Evolutionary conservation across 2,113 vertebrate genomes (phyloP), one percentile per base, ranked within the genome.

Genomic region (Amblyopsis rosae): DNA sequence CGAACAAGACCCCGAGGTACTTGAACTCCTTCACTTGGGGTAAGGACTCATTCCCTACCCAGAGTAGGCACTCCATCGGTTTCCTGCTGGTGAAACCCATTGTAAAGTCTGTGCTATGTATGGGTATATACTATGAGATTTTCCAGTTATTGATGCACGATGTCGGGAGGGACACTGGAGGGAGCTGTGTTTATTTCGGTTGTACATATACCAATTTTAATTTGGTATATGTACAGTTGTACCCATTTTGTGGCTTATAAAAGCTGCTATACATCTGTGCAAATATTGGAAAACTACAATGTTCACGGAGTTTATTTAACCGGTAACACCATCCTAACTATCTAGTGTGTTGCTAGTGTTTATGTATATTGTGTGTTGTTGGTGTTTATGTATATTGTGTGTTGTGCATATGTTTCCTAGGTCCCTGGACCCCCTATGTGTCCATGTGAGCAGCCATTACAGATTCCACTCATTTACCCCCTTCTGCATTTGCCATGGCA

Each of bases 41-140:
- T n/a, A n/a, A n/a, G n/a, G n/a, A n/a, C n/a, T n/a, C n/a, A n/a
- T n/a, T n/a, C n/a, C n/a, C n/a, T n/a, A n/a, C n/a, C n/a, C n/a
- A n/a, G n/a, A n/a, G n/a, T n/a, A n/a, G n/a, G n/a, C n/a, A n/a
- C n/a, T n/a, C n/a, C n/a, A n/a, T n/a, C n/a, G n/a, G n/a, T n/a
- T n/a, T n/a, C n/a, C n/a, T n/a, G n/a, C n/a, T 71, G 88, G 85
- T 68, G 88, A 92, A 50, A 51, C 89, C 0, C 67, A 86, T 65
- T 95, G 95, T 84, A 92, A 92, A 19, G 75, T 90, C 59, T 96
- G 95, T 0, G 94, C 94, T 26, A 92, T 93, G 80, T 96, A 94
- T 3, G 93, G 93, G 0, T 26, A 26, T 26, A 26, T 26, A 26
- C 26, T 26, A 26, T 26, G 26, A 26, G 26, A 26, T 26, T 26